Evolutionary conservation across 2,797 vertebrate species (phyloP).

Genomic region (Leptodactylus fallax): DNA sequence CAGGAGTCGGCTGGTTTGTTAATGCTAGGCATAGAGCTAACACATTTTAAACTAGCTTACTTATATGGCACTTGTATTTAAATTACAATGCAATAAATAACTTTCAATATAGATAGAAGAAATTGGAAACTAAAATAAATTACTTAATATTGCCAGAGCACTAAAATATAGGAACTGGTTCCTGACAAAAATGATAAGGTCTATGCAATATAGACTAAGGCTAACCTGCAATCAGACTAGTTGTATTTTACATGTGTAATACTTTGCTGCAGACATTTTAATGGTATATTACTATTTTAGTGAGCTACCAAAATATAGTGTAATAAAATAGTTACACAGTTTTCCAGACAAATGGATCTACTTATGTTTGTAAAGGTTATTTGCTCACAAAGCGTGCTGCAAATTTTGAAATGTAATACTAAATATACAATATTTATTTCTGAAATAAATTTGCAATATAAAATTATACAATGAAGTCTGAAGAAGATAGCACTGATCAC

Average conservation of each 20-base stretch:
- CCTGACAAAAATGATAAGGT: not conserved
- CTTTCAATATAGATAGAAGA: not conserved
- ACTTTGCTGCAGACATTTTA: constrained; percentile 7
- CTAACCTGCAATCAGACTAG: not conserved
- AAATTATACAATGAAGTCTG: not conserved
- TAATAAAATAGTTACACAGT: constrained; percentile 1
- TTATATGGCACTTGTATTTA: constrained; percentile 17
- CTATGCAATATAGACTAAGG: not conserved
- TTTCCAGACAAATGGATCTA: constrained; percentile 5
- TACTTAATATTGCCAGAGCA: not conserved
- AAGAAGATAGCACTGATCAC: not conserved
- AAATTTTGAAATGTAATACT: not conserved
- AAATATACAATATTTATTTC: not conserved
- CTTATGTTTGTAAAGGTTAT: not conserved
- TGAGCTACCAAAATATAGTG: not conserved
- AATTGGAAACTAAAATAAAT: not conserved
- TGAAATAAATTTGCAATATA: not conserved
- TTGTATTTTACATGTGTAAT: not conserved
- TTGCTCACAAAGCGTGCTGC: not conserved
- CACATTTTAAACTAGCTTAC: not conserved
- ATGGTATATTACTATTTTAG: constrained; percentile 13
- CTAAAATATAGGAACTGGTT: not conserved
- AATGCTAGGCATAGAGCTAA: not conserved
- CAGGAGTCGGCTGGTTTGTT: constrained; percentile 1
- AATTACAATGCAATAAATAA: constrained; percentile 22